Evolutionary conservation across 2,113 vertebrate genomes (phyloP), one percentile per base, ranked within the genome.

Genomic region (Ceyx margarethae): DNA sequence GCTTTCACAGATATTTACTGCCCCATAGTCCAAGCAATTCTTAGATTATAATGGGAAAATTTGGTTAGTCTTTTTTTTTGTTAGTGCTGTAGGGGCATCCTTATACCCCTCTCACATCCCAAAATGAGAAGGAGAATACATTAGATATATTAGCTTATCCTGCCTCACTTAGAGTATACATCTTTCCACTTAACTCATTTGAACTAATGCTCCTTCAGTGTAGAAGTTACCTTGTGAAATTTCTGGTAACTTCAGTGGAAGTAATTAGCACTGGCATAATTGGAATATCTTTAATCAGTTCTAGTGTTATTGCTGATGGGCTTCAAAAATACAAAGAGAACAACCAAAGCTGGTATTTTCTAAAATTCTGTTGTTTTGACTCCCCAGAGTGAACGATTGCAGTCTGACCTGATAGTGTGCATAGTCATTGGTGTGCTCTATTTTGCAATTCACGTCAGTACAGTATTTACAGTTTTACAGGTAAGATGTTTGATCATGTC

Each of bases 371-470:
- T 94, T 66, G 66, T 81, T 95, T 95, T 92, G 66, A 15, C 67
- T 95, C 53, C 20, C 2, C 91, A 99, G 99, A 99, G 98, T 81
- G 99, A 99, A 89, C 98, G 99, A 43, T 96, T 99, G 48, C 99
- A 99, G 96, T 99, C 99, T 15, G 99, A 99, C 97, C 96, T 99
- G 91, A 99, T 99, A 21, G 98, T 99, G 50, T 99, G 99, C 87
- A 88, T 99, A 54, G 97, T 99, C 72, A 98, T 99, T 61, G 99
- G 98, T 66, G 98, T 99, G 73, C 98, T 99, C 81, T 99, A 99
- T 97, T 99, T 99, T 74, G 99, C 99, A 93, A 99, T 99, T 97
- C 99, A 99, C 2, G 99, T 99, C 95, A 99, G 99, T 98, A 99
- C 99, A 4, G 99, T 99, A 87, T 99, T 99, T 97, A 99, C 99